Evolutionary conservation across 2,113 vertebrate genomes (phyloP).

Genomic region (Macrotus californicus): DNA sequence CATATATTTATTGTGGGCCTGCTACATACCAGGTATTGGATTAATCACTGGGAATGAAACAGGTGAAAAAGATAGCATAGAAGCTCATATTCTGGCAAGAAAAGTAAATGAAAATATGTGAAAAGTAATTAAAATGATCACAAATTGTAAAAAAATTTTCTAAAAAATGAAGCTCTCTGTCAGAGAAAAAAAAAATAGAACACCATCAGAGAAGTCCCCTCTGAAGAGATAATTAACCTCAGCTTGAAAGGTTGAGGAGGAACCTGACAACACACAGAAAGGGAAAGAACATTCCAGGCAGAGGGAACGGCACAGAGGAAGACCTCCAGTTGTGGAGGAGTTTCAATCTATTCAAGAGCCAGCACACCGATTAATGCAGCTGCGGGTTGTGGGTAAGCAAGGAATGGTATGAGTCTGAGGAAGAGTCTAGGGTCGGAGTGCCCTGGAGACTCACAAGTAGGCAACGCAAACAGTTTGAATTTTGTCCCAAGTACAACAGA

Average conservation of each 20-base stretch:
- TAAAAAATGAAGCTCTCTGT: neutral
- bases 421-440: neutral
- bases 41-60: neutral
- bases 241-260: neutral
- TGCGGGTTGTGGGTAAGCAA: neutral
- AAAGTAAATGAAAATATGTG: neutral
- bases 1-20: neutral
- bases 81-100: neutral
- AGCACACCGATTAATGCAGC: accelerated
- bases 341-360: neutral
- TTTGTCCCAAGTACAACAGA: neutral
- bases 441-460: neutral
- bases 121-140: neutral
- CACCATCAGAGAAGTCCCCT: neutral
- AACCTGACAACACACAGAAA: neutral
- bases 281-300: neutral
- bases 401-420: neutral
- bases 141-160: neutral
- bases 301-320: neutral
- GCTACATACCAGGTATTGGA: neutral
- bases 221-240: neutral
- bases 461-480: accelerated
- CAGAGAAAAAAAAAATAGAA: accelerated
- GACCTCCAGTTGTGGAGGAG: neutral
- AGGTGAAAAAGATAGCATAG: neutral